phyloP scores from a whole-genome alignment of 1,140 invertebrate species.

The Drosophila santomea region DNA sequence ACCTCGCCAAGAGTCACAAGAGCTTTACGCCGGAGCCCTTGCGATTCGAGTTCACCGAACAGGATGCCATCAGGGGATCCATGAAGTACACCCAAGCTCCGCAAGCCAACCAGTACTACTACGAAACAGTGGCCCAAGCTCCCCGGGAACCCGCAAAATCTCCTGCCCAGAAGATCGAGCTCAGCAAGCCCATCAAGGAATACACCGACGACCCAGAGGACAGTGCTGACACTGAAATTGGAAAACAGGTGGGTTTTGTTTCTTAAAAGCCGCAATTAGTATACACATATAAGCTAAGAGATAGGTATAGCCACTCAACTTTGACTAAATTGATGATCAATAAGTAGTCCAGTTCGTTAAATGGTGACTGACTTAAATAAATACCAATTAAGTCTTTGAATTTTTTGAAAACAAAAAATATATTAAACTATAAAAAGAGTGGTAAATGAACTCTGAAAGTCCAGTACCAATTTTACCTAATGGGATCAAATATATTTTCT shows the following conservation, averaged over 20 bases:
- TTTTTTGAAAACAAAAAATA: no score
- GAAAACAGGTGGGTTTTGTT: constrained; percentile 33
- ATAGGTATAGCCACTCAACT: no score
- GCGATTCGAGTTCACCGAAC: constrained; percentile 80
- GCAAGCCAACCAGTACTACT: constrained; percentile 49
- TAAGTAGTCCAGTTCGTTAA: no score
- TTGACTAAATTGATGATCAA: no score
- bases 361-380: no score
- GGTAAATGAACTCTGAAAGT: no score
- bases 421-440: no score
- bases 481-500: not conserved
- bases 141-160: constrained; percentile 30
- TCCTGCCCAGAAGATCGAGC: constrained; percentile 10
- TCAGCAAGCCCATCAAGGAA: constrained; percentile 52
- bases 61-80: constrained; percentile 67
- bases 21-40: constrained; percentile 66
- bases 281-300: no score
- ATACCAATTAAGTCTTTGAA: no score
- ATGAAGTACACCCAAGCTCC: constrained; percentile 69
- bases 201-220: constrained; percentile 53
- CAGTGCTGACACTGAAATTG: constrained; percentile 39
- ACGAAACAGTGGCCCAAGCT: constrained; percentile 53
- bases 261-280: not conserved
- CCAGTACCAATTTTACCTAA: no score
- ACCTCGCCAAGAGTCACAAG: constrained; percentile 38